phyloP scores from a whole-genome alignment of 2,113 vertebrate species.

The Buteo buteo region DNA sequence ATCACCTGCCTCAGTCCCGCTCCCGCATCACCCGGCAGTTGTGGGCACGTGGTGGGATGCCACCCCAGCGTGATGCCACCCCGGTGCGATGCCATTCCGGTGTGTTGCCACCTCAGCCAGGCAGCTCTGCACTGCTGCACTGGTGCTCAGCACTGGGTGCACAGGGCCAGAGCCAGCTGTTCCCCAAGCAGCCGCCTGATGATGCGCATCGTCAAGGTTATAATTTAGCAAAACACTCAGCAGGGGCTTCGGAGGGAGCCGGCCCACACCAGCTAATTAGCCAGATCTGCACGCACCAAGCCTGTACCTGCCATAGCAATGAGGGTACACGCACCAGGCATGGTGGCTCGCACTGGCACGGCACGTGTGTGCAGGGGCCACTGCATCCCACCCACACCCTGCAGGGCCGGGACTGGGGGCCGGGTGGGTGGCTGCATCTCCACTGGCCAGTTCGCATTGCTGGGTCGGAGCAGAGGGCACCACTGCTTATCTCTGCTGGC shows the following conservation, averaged over 20 bases:
- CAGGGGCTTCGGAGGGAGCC: neutral
- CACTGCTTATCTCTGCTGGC: neutral
- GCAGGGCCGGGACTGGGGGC: accelerated
- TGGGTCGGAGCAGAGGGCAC: neutral
- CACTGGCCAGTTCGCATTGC: neutral
- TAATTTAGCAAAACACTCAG: conserved; percentile 24
- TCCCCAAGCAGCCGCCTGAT: neutral
- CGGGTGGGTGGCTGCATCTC: accelerated
- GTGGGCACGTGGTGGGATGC: accelerated
- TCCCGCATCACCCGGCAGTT: accelerated
- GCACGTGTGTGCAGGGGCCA: accelerated
- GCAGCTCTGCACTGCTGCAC: neutral
- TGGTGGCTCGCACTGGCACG: accelerated
- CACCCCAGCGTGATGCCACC: neutral
- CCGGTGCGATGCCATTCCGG: accelerated
- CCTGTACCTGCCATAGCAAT: conserved; percentile 21
- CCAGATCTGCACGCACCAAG: neutral
- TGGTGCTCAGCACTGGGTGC: accelerated
- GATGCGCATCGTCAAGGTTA: conserved; percentile 36
- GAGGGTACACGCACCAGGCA: neutral
- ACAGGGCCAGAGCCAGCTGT: neutral
- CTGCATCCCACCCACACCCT: accelerated
- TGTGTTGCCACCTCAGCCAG: accelerated
- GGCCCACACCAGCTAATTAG: neutral
- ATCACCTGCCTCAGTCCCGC: neutral